Evolutionary conservation across 2,888 invertebrate species (phyloP), one percentile per base, ranked within the genome.

Genomic region (Pristionchus entomophagus): DNA sequence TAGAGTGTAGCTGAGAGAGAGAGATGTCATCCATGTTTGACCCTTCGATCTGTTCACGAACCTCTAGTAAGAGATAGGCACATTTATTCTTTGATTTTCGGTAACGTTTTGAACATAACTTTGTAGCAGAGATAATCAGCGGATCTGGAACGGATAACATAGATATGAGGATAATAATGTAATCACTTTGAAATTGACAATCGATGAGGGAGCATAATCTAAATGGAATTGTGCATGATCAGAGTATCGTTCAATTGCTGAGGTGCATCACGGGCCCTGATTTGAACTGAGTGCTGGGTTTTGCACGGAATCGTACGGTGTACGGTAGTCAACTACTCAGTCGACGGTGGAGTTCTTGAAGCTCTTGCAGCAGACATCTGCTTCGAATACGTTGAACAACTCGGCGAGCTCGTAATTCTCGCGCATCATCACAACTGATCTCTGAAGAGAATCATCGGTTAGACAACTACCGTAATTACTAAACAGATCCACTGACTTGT

Each of bases 381-480:
- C 89, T 53, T 91, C 91, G 84, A 91, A 91, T 80, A 91, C 89
- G 86, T 92, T 90, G 89, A 92, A 92, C 45, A 92, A 86, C 83
- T 90, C 91, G 45, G 91, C 92, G 26, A 92, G 85, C 35, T 91
- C 88, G 41, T 89, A 92, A 86, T 92, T 91, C 84, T 92, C 92
- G 38, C 88, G 87, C 32, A 92, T 87, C 89, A 91, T 89, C 29
- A 88, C 88, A 22, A 90, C 90, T 29, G 90, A 90, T 73, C 88
- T 87, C 91, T 92, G 88, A 86, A 91, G 87, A 51, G 38, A 56
- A 56, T 22, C 56, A 19, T n/a, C n/a, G n/a, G 8, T n/a, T 56
- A n/a, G 56, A 56, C 26, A n/a, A n/a, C 49, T 83, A 35, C 26
- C 14, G 17, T 84, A n/a, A 59, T 10, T n/a, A n/a, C 26, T 59